These are phyloP conservation scores for Platyrinchus mystaceus DNA, from an alignment of 2,797 vertebrate species.

Conservation along the genomic window DNA sequence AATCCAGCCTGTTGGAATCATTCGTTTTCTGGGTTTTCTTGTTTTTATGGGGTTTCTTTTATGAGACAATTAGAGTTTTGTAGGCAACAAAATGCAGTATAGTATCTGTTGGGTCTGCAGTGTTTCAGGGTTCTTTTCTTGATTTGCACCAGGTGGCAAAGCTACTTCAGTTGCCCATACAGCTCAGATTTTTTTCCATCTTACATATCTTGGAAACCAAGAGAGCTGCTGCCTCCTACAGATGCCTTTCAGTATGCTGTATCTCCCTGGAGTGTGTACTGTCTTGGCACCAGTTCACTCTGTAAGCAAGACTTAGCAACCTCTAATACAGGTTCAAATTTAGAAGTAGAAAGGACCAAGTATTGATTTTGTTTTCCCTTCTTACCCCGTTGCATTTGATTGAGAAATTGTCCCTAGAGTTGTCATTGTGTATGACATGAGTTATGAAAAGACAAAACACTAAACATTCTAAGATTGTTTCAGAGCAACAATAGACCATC, in stretches of 20 bases:
- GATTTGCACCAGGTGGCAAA: slow-evolving; percentile 66
- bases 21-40: not conserved
- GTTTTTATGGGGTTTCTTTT: not conserved
- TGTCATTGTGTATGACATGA: not conserved
- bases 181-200: slow-evolving; percentile 63
- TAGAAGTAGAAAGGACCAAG: not conserved
- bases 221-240: slow-evolving; percentile 55
- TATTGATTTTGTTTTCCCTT: not conserved
- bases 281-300: slow-evolving; percentile 61
- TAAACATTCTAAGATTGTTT: not conserved
- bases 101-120: slow-evolving; percentile 14
- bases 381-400: not conserved
- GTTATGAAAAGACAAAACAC: not conserved
- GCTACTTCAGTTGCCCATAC: slow-evolving; percentile 57
- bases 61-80: not conserved
- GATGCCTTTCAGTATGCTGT: slow-evolving; percentile 62
- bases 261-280: slow-evolving; percentile 57
- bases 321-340: slow-evolving; percentile 39
- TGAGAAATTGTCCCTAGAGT: not conserved
- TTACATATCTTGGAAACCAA: slow-evolving; percentile 56
- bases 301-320: slow-evolving; percentile 63
- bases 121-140: slow-evolving; percentile 66
- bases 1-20: not conserved
- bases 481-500: not conserved
- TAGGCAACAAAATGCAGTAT: slow-evolving; percentile 29